These are phyloP conservation scores for Platygyra sinensis DNA, from an alignment of 64 coral and sea anemone genomes.

Conservation along the genomic window DNA sequence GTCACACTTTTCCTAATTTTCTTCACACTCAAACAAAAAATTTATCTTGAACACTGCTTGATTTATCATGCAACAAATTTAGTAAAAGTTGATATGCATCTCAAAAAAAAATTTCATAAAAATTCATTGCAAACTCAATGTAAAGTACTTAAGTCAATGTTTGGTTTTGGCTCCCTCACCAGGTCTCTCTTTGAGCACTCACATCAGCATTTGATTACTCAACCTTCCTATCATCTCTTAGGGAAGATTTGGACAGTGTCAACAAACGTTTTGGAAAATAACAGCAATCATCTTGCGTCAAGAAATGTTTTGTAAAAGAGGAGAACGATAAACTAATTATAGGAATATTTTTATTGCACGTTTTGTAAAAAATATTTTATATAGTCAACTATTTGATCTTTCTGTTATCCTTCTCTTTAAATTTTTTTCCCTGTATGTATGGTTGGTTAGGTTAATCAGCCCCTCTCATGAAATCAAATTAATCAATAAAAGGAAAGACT, in stretches of 20 bases:
- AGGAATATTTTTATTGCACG: slow-evolving; percentile 40
- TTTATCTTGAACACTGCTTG: too few relatives aligned
- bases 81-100: too few relatives aligned
- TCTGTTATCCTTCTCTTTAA: not conserved
- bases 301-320: not conserved
- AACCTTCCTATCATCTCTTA: slow-evolving; percentile 22
- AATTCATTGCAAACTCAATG: too few relatives aligned
- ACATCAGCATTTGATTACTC: slow-evolving; percentile 24
- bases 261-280: slow-evolving; percentile 77
- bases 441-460: too few relatives aligned
- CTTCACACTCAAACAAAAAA: too few relatives aligned
- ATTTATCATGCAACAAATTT: too few relatives aligned
- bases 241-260: slow-evolving; percentile 52
- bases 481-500: not conserved
- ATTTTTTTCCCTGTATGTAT: not conserved
- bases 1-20: too few relatives aligned
- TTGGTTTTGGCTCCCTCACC: too few relatives aligned
- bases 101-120: too few relatives aligned
- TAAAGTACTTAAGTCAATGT: too few relatives aligned
- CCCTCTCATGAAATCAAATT: not conserved
- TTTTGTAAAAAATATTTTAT: slow-evolving; percentile 35
- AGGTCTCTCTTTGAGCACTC: slow-evolving; percentile 37
- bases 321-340: slow-evolving; percentile 7
- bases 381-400: slow-evolving; percentile 5
- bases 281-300: not conserved